These are phyloP conservation scores for Cydia pomonella DNA, from an alignment of 1,140 invertebrate genomes.

Conservation along the genomic window DNA sequence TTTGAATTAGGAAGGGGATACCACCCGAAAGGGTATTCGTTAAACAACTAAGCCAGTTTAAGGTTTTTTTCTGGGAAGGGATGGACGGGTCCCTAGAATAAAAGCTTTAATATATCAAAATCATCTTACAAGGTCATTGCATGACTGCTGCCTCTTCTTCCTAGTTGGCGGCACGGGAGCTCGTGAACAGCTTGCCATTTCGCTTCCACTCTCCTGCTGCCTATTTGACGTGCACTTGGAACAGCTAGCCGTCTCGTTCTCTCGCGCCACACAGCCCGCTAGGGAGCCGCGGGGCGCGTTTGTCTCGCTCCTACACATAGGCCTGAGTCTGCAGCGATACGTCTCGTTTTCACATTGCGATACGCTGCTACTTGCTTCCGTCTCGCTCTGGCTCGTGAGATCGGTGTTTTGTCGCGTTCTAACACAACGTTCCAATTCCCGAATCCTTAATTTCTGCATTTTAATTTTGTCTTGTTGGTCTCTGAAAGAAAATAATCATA, in stretches of 20 bases:
- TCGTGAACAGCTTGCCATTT: constrained; percentile 47
- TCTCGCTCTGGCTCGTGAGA: constrained; percentile 34
- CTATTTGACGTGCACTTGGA: constrained; percentile 35
- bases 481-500: constrained; percentile 37
- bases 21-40: too few relatives aligned
- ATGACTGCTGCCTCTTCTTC: constrained; percentile 42
- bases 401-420: constrained; percentile 31
- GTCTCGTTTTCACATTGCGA: constrained; percentile 28
- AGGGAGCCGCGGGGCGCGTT: constrained; percentile 1
- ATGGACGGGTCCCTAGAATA: too few relatives aligned
- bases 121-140: constrained; percentile 41
- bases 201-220: constrained; percentile 41
- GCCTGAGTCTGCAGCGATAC: neutral
- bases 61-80: too few relatives aligned
- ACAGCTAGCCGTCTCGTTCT: constrained; percentile 48
- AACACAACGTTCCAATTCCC: constrained; percentile 37
- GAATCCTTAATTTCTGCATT: constrained; percentile 48
- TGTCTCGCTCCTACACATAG: constrained; percentile 34
- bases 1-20: too few relatives aligned
- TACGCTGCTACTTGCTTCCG: constrained; percentile 46
- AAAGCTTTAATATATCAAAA: too few relatives aligned
- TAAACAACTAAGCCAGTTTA: too few relatives aligned
- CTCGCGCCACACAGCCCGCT: constrained; percentile 34
- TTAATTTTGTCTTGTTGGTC: constrained; percentile 57
- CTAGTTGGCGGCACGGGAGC: constrained; percentile 50